Evolutionary conservation across 2,888 invertebrate genomes (phyloP).

Genomic region (Drosophila formosana): DNA sequence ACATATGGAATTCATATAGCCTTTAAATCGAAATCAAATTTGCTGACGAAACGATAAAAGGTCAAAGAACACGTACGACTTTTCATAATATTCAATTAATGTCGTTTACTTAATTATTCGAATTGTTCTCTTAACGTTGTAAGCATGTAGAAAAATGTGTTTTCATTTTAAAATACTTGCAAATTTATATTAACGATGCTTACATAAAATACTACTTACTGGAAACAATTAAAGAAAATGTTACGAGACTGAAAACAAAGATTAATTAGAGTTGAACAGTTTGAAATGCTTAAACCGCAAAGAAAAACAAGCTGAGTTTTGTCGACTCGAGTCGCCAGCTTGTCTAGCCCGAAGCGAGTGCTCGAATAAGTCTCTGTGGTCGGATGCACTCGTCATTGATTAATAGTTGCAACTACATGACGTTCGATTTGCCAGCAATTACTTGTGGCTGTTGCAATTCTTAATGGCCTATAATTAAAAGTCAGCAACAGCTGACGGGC

Average conservation of each 20-base stretch:
- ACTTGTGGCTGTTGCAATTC: slow-evolving; percentile 51
- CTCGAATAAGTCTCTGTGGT: background rate
- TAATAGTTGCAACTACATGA: slow-evolving; percentile 51
- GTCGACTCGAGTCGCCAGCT: slow-evolving; percentile 19
- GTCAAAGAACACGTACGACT: slow-evolving; percentile 42
- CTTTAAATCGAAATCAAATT: slow-evolving; percentile 27
- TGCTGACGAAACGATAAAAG: slow-evolving; percentile 1
- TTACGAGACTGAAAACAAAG: background rate
- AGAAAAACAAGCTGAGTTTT: background rate
- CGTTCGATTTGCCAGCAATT: slow-evolving; percentile 51
- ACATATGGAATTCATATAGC: slow-evolving; percentile 23
- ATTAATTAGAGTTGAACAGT: slow-evolving; percentile 5
- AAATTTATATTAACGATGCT: too few relatives aligned
- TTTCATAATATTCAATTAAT: slow-evolving; percentile 9
- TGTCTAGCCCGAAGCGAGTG: slow-evolving; percentile 32
- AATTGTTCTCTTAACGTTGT: background rate
- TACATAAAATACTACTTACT: background rate
- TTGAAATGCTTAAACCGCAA: slow-evolving; percentile 13
- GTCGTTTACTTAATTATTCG: slow-evolving; percentile 1
- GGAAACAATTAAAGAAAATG: background rate
- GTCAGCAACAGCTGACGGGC: slow-evolving; percentile 34
- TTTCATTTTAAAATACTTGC: too few relatives aligned
- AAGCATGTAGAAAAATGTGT: background rate
- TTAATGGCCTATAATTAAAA: slow-evolving; percentile 53
- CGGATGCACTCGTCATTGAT: slow-evolving; percentile 39